Base-by-base conservation (phyloP, 2,888 invertebrate species). In the Blastobasis adustella region DNA sequence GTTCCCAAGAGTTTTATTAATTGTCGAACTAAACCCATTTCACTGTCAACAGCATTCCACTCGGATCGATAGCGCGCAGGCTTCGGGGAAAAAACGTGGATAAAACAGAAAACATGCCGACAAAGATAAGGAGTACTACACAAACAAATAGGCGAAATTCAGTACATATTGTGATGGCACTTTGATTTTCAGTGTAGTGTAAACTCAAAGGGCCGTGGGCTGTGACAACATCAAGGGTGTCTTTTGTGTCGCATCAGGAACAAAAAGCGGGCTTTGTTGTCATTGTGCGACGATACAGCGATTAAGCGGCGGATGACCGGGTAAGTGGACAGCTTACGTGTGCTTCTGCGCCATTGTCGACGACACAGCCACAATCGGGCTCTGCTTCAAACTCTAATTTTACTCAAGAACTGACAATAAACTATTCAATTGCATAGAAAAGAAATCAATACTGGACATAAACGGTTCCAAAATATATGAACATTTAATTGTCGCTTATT, bases 151-250 rank as follows among this genome's bases (percentile, higher is more conserved):
- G 71, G 73, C 65, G 63, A 74, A 69, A 77, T 76, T 68, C 77
- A 69, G 75, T 73, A 70, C 76, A 77, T 79, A 79, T 83, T 82
- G 83, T 82, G 68, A 71, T 60, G 73, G 80, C 73, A 82, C 88
- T 88, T 79, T 69, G 82, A 85, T 84, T 88, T 82, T 76, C 85
- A 86, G 79, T 81, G 79, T 83, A 77, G 84, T 87, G 85, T 83
- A 83, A 87, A 86, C 77, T 83, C 80, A 84, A 86, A 83, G 77
- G 50, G 67, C 64, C 71, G 66, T 66, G 70, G 76, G 79, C 78
- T 72, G 76, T 77, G 82, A 84, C 80, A 79, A 79, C 70, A 71
- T 70, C 70, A 63, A 68, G 77, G 67, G 63, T 60, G 62, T 64
- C 75, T 69, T 72, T 83, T 83, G 84, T 82, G 64, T 61, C 66